Base-by-base conservation (phyloP, 2,797 vertebrate genomes). In the Onychomys torridus region DNA sequence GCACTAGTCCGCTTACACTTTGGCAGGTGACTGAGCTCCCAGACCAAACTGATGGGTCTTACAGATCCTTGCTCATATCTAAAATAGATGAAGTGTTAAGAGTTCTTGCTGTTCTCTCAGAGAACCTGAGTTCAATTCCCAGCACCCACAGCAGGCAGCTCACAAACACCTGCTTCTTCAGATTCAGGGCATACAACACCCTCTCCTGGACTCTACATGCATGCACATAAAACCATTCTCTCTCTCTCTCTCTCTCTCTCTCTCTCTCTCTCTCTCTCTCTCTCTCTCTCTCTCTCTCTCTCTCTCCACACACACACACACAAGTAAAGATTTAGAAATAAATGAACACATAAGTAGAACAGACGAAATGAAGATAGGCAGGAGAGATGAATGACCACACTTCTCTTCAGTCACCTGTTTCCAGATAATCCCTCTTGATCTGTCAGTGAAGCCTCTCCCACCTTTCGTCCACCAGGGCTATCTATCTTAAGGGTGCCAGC, bases 241-340 rank as follows among this genome's bases (percentile, higher is more conserved):
- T 46, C 46, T 23, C 32, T n/a, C 1, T 2, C 29, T 46, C 27
- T 2, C 5, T 13, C 2, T 8, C 75, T 21, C 29, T 4, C 29
- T 46, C 46, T 16, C 25, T 23, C 40, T 7, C 40, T 5, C 19
- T 29, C 63, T 59, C 19, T 6, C 57, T 59, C 57, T 6, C 40
- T 5, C 19, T 29, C 63, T 59, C 19, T 6, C 57, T 59, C 57
- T 6, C 65, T n/a, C 69, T 19, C 29, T 29, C 37, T 21, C n/a
- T 0, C 37, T 1, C 29, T 17, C 6, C 67, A 5, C 6, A 49
- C 43, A 5, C 9, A 13, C 4, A 49, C 2, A 19, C 23, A 57
- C 55, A n/a, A 57, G 23, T 21, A 79, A 57, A 55, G 34, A 81
- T 49, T 77, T 32, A 81, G 6, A 57, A 55, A 57, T n/a, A 55